A percentile compares a stretch with the other conserved stretches of the same genome.
phyloP scores from a whole-genome alignment of 2,888 invertebrate genomes.

The Mantis religiosa region DNA sequence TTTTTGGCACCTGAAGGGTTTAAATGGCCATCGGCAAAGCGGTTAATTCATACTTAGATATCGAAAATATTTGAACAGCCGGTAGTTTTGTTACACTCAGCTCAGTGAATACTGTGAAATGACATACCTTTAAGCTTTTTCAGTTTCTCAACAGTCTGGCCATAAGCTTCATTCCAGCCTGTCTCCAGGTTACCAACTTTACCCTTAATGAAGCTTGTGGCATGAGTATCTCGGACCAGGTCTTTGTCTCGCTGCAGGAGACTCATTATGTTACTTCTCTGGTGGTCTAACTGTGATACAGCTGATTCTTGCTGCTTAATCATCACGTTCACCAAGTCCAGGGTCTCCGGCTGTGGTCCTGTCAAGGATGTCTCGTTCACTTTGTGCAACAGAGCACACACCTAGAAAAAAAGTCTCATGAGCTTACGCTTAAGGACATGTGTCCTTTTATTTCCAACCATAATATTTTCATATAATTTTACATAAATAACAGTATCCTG shows the following conservation, averaged over 20 bases:
- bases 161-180: slow-evolving; percentile 85
- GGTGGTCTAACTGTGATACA: slow-evolving; percentile 76
- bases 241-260: slow-evolving; percentile 89
- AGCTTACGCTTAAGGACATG: too few relatives aligned
- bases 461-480: too few relatives aligned
- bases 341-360: slow-evolving; percentile 61
- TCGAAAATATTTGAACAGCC: too few relatives aligned
- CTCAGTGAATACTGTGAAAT: too few relatives aligned
- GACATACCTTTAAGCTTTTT: slow-evolving; percentile 64
- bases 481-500: too few relatives aligned
- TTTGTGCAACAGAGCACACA: slow-evolving; percentile 57
- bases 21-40: too few relatives aligned
- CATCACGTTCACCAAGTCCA: slow-evolving; percentile 69
- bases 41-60: too few relatives aligned
- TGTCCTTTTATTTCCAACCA: too few relatives aligned
- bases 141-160: slow-evolving; percentile 75
- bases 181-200: slow-evolving; percentile 81
- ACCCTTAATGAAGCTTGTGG: slow-evolving; percentile 79
- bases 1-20: too few relatives aligned
- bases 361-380: slow-evolving; percentile 61
- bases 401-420: slow-evolving; percentile 38
- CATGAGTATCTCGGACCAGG: slow-evolving; percentile 78
- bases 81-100: too few relatives aligned
- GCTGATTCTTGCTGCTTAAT: slow-evolving; percentile 80
- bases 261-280: slow-evolving; percentile 79